These are phyloP conservation scores for Corythornis vintsioides DNA, from an alignment of 2,113 vertebrate genomes.

Conservation along the genomic window DNA sequence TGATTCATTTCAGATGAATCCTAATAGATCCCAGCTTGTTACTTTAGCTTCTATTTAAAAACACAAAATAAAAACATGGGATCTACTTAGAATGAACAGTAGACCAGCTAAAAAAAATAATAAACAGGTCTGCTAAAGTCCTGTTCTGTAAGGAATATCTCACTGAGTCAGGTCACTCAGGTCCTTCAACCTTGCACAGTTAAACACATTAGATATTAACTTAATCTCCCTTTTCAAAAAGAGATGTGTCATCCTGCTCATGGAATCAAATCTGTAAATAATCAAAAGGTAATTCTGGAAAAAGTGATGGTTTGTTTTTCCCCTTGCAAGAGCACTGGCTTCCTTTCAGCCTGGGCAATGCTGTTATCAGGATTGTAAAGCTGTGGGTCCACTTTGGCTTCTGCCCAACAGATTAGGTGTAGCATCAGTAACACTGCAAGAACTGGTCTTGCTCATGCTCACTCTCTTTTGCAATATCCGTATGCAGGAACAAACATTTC, in stretches of 20 bases:
- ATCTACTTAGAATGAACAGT: neutral
- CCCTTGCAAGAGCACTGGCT: neutral
- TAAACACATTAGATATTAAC: neutral
- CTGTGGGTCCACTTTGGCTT: neutral
- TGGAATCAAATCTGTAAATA: neutral
- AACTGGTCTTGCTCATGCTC: neutral
- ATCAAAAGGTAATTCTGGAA: conserved; percentile 1
- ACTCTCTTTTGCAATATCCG: neutral
- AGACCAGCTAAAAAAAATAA: neutral
- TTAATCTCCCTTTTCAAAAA: neutral
- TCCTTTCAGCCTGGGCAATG: neutral
- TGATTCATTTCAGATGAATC: neutral
- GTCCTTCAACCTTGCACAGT: neutral
- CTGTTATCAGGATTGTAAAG: neutral
- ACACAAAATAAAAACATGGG: neutral
- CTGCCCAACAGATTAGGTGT: neutral
- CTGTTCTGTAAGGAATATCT: neutral
- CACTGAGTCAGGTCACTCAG: neutral
- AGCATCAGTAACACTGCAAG: neutral
- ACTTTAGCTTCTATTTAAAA: neutral
- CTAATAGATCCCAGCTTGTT: neutral
- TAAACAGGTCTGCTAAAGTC: neutral
- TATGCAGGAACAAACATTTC: conserved; percentile 23
- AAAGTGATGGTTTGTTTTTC: neutral
- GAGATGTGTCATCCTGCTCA: neutral